A percentile compares a stretch with the other conserved stretches of the same genome.
Conservation (phyloP, 2,888 invertebrate genomes). For the Arenicola marina region DNA sequence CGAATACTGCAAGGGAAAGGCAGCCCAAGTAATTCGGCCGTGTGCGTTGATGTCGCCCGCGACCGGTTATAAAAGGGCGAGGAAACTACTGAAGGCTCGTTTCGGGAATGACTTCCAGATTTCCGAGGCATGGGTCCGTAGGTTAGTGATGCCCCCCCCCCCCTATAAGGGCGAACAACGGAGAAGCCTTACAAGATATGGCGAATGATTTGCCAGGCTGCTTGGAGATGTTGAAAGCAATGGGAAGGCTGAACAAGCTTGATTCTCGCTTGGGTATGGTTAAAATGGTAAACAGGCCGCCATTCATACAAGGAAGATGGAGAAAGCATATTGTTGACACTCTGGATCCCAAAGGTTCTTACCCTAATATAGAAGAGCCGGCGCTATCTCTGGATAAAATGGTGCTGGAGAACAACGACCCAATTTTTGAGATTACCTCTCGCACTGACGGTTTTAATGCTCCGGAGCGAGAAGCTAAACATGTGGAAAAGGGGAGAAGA, state of each 20-base stretch:
- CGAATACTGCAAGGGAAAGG: constrained; percentile 1
- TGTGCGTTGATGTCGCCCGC: background rate
- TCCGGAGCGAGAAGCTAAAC: background rate
- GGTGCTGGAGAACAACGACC: background rate
- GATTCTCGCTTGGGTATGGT: background rate
- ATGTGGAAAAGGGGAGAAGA: background rate
- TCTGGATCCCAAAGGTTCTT: background rate
- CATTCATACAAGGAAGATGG: background rate
- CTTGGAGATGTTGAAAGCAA: background rate
- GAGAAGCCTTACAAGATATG: background rate
- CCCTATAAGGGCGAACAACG: background rate
- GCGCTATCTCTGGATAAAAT: background rate
- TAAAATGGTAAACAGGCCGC: background rate
- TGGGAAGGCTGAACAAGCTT: background rate
- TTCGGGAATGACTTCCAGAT: constrained; percentile 1
- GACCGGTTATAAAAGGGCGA: background rate
- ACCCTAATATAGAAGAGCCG: background rate
- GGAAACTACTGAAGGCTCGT: background rate
- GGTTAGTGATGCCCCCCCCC: background rate
- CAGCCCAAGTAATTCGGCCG: background rate
- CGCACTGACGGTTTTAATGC: background rate
- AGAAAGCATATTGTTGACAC: background rate
- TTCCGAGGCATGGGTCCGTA: background rate
- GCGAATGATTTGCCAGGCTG: background rate
- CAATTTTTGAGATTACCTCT: background rate